Evolutionary conservation across 2,797 vertebrate genomes (phyloP).

Genomic region (Ctenopoma multispine): DNA sequence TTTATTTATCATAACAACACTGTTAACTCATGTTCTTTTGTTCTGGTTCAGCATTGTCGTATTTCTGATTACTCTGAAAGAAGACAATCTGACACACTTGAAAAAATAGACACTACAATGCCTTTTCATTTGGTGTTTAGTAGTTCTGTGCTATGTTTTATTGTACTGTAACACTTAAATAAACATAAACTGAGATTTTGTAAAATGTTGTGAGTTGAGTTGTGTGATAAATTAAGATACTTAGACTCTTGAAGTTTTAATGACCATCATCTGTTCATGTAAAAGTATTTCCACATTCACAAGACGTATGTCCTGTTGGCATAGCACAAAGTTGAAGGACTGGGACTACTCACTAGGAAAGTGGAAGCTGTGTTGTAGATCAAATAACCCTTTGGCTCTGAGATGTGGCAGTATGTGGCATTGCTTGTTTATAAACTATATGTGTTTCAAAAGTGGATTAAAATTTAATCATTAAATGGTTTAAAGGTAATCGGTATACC

Average conservation of each 20-base stretch:
- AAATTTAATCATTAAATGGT: not conserved
- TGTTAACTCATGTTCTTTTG: conserved; percentile 2
- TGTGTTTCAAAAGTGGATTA: not conserved
- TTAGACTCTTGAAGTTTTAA: not conserved
- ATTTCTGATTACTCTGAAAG: conserved; percentile 7
- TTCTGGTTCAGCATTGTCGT: conserved; percentile 8
- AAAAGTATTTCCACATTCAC: conserved; percentile 7
- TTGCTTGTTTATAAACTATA: not conserved
- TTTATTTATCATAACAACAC: conserved; percentile 18
- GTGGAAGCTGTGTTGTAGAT: not conserved
- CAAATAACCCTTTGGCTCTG: not conserved
- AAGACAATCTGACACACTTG: conserved; percentile 64
- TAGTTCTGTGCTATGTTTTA: conserved; percentile 36
- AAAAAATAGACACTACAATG: conserved; percentile 37
- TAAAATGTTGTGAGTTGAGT: conserved; percentile 12
- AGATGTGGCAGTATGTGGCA: not conserved
- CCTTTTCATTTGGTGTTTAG: conserved; percentile 51
- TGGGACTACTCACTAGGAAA: conserved; percentile 10
- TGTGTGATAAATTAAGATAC: not conserved
- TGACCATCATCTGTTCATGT: not conserved
- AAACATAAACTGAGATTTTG: conserved; percentile 60
- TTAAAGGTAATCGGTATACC: not conserved
- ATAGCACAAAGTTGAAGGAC: conserved; percentile 2
- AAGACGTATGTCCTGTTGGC: conserved; percentile 21
- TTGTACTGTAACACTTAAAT: conserved; percentile 50